Evolutionary conservation across 2,888 invertebrate species (phyloP).

Genomic region (Seira ritae): DNA sequence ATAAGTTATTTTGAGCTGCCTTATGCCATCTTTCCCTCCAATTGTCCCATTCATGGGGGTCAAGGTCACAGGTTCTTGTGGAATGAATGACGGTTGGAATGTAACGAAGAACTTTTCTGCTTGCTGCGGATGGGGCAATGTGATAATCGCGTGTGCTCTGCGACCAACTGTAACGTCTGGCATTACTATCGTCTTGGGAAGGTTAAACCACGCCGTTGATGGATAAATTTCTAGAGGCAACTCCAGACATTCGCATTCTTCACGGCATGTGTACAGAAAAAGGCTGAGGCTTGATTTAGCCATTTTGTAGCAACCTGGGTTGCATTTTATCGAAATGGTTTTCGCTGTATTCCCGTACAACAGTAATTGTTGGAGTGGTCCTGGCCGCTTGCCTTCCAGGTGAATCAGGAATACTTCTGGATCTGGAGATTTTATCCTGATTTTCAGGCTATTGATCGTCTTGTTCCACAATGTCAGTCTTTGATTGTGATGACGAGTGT

Average conservation of each 20-base stretch:
- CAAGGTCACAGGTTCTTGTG: constrained; percentile 1
- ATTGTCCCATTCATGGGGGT: constrained; percentile 33
- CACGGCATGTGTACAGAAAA: constrained; percentile 18
- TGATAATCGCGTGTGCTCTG: constrained; percentile 34
- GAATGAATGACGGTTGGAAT: constrained; percentile 2
- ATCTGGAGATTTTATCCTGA: constrained; percentile 27
- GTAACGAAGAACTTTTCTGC: constrained; percentile 45
- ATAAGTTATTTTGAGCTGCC: constrained; percentile 30
- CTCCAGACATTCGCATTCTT: constrained; percentile 34
- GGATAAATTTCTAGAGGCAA: constrained; percentile 47
- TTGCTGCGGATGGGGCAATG: constrained; percentile 30
- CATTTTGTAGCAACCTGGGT: constrained; percentile 42
- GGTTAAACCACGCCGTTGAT: constrained; percentile 38
- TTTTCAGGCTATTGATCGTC: constrained; percentile 9
- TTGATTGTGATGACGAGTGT: constrained; percentile 10
- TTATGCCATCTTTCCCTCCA: constrained; percentile 40
- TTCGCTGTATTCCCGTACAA: constrained; percentile 33
- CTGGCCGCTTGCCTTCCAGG: constrained; percentile 14
- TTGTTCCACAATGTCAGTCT: constrained; percentile 40
- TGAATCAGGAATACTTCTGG: constrained; percentile 25
- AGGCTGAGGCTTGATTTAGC: neutral
- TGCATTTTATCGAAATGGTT: constrained; percentile 35
- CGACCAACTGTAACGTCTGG: constrained; percentile 34
- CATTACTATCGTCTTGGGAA: constrained; percentile 30
- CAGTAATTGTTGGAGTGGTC: constrained; percentile 8